These are phyloP conservation scores for Artibeus lituratus DNA, from an alignment of 2,797 vertebrate species.

Conservation along the genomic window DNA sequence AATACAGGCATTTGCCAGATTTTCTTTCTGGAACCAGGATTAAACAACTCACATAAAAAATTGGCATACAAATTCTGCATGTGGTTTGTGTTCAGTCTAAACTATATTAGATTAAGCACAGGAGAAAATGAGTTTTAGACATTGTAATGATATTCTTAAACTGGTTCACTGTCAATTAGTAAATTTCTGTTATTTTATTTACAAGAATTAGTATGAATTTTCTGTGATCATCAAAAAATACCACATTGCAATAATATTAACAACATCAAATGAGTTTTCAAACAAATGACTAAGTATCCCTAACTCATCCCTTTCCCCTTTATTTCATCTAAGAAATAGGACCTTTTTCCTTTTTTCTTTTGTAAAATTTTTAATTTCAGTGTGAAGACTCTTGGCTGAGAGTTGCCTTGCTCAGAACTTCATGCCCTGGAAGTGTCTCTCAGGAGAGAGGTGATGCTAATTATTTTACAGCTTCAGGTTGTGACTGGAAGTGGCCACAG, in stretches of 20 bases:
- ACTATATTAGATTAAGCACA: neutral
- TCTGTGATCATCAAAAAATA: neutral
- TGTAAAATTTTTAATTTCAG: neutral
- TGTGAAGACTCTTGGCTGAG: neutral
- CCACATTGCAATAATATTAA: neutral
- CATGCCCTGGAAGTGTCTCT: neutral
- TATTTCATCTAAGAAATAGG: neutral
- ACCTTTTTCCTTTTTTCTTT: neutral
- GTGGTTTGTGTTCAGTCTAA: neutral
- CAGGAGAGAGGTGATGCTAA: neutral
- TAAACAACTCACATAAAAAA: neutral
- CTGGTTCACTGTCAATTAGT: neutral
- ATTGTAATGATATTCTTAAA: neutral
- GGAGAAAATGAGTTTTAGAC: neutral
- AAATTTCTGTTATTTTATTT: neutral
- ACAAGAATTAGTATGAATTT: neutral
- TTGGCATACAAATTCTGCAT: neutral
- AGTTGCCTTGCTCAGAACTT: neutral
- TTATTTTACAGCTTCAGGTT: no score
- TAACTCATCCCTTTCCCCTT: neutral
- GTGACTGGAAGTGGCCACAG: neutral
- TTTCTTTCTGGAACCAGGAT: neutral
- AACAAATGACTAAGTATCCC: neutral
- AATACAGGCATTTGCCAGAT: neutral
- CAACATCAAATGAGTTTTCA: neutral